These are phyloP conservation scores for Paradoxurus hermaphroditus DNA, from an alignment of 2,113 vertebrate species.

Conservation along the genomic window DNA sequence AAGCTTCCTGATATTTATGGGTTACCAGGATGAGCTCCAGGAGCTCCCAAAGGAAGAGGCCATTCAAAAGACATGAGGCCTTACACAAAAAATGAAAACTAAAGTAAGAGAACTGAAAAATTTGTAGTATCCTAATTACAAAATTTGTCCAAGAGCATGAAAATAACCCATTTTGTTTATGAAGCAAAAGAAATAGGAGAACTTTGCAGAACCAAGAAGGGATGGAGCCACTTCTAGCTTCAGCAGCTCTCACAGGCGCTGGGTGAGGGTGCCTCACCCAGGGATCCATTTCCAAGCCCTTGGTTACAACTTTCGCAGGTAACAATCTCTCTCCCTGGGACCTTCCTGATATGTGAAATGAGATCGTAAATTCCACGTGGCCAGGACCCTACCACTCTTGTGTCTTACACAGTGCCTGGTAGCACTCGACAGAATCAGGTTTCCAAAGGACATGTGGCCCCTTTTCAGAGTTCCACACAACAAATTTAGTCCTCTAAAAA, in stretches of 20 bases:
- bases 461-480: not conserved
- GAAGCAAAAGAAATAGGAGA: not conserved
- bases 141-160: not conserved
- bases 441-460: not conserved
- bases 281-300: not conserved
- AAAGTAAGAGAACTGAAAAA: not conserved
- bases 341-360: not conserved
- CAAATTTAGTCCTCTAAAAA: not conserved
- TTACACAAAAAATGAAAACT: not conserved
- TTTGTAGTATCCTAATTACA: not conserved
- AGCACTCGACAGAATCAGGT: not conserved
- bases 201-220: not conserved
- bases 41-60: not conserved
- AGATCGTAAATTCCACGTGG: not conserved
- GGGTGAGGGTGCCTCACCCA: accelerated
- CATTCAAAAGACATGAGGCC: not conserved
- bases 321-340: not conserved
- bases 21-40: not conserved
- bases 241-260: accelerated
- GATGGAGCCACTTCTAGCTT: not conserved
- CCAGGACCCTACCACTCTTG: not conserved
- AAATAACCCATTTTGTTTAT: not conserved
- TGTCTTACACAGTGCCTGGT: accelerated
- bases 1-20: not conserved
- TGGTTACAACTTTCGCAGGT: not conserved